phyloP scores from a whole-genome alignment of 2,888 invertebrate species.

The Nymphalis c-album region DNA sequence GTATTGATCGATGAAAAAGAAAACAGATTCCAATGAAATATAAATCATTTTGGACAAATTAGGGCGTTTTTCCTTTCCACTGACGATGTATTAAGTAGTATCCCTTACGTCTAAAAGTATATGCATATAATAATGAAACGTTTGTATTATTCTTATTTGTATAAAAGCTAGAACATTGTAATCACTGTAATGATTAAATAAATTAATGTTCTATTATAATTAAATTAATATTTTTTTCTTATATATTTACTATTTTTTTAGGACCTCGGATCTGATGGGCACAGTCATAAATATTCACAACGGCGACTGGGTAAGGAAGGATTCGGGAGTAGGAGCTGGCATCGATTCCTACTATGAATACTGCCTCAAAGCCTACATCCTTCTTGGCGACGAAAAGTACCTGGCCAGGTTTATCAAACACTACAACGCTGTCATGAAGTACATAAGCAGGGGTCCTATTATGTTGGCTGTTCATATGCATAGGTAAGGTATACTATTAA shows the following conservation, averaged over 20 bases:
- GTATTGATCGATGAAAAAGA: no score
- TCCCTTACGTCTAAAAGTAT: neutral
- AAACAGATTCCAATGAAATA: no score
- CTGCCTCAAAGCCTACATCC: slow-evolving; percentile 97
- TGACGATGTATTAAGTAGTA: neutral
- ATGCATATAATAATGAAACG: no score
- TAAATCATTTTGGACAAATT: no score
- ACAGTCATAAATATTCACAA: slow-evolving; percentile 98
- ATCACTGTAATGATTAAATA: neutral
- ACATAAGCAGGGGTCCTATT: slow-evolving; percentile 97
- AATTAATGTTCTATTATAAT: neutral
- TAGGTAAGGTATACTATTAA: slow-evolving; percentile 60
- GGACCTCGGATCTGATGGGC: slow-evolving; percentile 94
- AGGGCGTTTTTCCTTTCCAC: no score
- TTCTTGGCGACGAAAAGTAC: slow-evolving; percentile 96
- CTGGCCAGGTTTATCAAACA: slow-evolving; percentile 96
- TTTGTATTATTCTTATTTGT: no score
- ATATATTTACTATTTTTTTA: slow-evolving; percentile 38
- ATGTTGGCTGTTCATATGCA: slow-evolving; percentile 98
- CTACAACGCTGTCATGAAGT: slow-evolving; percentile 98
- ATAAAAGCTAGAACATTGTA: no score
- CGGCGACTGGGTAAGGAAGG: slow-evolving; percentile 98
- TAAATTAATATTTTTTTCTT: neutral
- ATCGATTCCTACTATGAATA: slow-evolving; percentile 99
- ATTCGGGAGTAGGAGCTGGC: slow-evolving; percentile 99